Percentiles rank a stretch among this genome's conserved stretches.
phyloP scores from a whole-genome alignment of 2,113 vertebrate genomes.

The Chlorocebus sabaeus region DNA sequence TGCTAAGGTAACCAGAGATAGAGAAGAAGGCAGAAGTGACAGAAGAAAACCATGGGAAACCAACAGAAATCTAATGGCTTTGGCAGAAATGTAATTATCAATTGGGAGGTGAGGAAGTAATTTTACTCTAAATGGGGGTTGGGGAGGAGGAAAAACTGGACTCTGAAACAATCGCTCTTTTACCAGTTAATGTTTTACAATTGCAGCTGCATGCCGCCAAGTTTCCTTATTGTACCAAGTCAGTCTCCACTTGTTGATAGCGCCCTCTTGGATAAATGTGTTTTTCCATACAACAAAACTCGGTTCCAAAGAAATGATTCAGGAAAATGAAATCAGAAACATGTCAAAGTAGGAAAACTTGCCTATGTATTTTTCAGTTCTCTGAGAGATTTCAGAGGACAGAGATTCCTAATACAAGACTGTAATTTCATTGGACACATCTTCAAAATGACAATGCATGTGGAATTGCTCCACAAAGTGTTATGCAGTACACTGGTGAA shows the following conservation, averaged over 20 bases:
- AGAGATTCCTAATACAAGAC: not conserved
- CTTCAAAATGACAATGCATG: not conserved
- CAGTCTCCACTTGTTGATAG: not conserved
- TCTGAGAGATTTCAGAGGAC: not conserved
- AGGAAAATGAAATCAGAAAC: not conserved
- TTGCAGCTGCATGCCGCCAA: not conserved
- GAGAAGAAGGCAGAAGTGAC: not conserved
- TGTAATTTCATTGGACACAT: not conserved
- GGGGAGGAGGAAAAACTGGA: not conserved
- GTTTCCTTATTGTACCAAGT: not conserved
- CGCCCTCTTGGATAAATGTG: not conserved
- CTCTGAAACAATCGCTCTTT: not conserved
- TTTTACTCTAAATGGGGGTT: not conserved
- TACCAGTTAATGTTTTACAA: conserved; percentile 64
- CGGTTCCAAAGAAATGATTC: not conserved
- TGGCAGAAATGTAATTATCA: not conserved
- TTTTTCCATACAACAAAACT: not conserved
- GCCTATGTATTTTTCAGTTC: not conserved
- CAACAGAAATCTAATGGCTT: not conserved
- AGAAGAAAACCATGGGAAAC: not conserved
- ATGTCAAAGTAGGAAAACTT: not conserved
- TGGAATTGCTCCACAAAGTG: not conserved
- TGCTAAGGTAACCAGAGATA: not conserved
- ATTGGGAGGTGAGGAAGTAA: not conserved
- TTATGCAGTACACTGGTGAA: not conserved